Evolutionary conservation across 2,888 invertebrate species (phyloP).

Genomic region (Cosmorhoe ocellata): DNA sequence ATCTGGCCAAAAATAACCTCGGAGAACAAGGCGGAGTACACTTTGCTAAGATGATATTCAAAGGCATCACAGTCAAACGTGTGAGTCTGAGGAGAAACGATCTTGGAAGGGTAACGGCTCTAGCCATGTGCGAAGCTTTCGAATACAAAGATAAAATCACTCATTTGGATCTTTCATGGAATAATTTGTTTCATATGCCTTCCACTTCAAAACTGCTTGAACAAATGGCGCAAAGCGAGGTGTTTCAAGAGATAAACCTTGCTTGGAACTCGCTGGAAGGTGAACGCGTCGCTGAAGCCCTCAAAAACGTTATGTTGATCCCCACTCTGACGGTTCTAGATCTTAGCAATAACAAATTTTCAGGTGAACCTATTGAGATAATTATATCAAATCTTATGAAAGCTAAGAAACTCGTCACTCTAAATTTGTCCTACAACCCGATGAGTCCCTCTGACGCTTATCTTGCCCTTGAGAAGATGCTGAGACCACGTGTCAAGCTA

Average conservation of each 20-base stretch:
- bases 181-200: conserved; percentile 40
- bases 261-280: conserved; percentile 48
- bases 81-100: conserved; percentile 47
- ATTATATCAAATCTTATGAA: conserved; percentile 36
- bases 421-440: conserved; percentile 54
- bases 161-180: conserved; percentile 50
- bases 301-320: conserved; percentile 37
- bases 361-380: conserved; percentile 36
- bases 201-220: conserved; percentile 42
- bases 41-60: conserved; percentile 40
- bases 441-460: conserved; percentile 42
- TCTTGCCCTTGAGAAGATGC: conserved; percentile 40
- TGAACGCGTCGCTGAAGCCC: conserved; percentile 37
- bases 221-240: conserved; percentile 33
- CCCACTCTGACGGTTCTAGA: conserved; percentile 42
- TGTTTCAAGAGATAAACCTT: conserved; percentile 45
- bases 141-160: conserved; percentile 42
- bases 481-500: conserved; percentile 41
- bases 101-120: conserved; percentile 38
- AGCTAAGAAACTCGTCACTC: conserved; percentile 41
- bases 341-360: conserved; percentile 48
- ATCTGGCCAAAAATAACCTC: conserved; percentile 45
- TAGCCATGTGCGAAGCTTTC: conserved; percentile 42
- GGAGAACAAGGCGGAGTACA: conserved; percentile 45
- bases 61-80: conserved; percentile 34